Percentiles rank a stretch among this genome's conserved stretches.
Evolutionary conservation across 2,888 invertebrate species (phyloP).

Genomic region (Sinohyriopsis cumingii): DNA sequence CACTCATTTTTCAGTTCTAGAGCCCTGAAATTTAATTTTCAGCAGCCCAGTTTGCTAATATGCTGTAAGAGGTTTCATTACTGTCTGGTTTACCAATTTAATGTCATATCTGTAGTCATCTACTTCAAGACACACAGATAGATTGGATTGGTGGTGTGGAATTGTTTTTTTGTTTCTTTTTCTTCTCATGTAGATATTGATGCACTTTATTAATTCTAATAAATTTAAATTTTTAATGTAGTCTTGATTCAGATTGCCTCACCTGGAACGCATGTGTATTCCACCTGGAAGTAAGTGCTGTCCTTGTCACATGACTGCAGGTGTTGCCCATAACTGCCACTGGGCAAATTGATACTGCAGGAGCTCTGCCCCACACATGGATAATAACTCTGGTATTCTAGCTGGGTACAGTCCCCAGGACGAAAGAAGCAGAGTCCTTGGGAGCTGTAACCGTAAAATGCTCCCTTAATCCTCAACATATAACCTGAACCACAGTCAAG

Average conservation of each 20-base stretch:
- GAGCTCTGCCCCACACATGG: constrained; percentile 59
- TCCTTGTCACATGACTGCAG: constrained; percentile 52
- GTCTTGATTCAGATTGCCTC: constrained; percentile 6
- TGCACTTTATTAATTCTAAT: too few relatives aligned
- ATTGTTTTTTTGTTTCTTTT: too few relatives aligned
- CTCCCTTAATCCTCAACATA: constrained; percentile 60
- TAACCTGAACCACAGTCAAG: constrained; percentile 59
- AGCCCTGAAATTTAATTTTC: too few relatives aligned
- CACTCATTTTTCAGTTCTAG: too few relatives aligned
- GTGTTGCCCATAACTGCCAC: constrained; percentile 48
- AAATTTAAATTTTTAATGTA: too few relatives aligned
- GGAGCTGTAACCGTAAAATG: constrained; percentile 63
- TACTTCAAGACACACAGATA: too few relatives aligned
- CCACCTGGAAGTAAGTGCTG: constrained; percentile 68
- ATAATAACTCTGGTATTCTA: constrained; percentile 49
- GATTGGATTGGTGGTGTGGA: too few relatives aligned
- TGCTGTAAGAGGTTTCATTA: too few relatives aligned
- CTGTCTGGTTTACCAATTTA: too few relatives aligned
- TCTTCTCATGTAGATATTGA: too few relatives aligned
- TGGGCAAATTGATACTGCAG: constrained; percentile 60
- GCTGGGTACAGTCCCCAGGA: constrained; percentile 57
- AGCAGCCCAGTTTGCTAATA: too few relatives aligned
- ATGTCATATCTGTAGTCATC: too few relatives aligned
- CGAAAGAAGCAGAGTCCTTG: constrained; percentile 45
- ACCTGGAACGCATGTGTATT: constrained; percentile 66